Conservation (phyloP, 2,797 vertebrate species). For the Lutjanus argentimaculatus region DNA sequence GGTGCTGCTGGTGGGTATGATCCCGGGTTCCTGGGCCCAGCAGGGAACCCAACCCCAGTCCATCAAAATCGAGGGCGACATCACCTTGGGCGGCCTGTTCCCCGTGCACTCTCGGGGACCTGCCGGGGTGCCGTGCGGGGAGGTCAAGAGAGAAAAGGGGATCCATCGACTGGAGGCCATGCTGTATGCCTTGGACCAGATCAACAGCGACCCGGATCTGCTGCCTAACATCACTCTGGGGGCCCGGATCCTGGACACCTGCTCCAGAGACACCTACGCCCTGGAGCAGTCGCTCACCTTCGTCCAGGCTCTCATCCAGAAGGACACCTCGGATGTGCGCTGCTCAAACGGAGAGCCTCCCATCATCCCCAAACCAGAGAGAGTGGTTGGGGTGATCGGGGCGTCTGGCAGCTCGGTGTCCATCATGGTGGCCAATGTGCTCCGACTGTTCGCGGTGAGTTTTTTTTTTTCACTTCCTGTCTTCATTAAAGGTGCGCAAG, state of each 20-base stretch:
- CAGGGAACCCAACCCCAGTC: conserved; percentile 87
- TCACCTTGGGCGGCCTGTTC: conserved; percentile 93
- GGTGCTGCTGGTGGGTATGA: conserved; percentile 67
- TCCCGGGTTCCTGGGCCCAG: conserved; percentile 67
- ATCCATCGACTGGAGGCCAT: conserved; percentile 96
- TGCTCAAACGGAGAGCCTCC: conserved; percentile 91
- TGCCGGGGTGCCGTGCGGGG: conserved; percentile 89
- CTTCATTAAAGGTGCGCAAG: not conserved
- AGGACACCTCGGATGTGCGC: conserved; percentile 87
- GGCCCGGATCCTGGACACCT: conserved; percentile 93
- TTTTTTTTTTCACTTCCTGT: not conserved
- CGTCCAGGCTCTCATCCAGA: conserved; percentile 92
- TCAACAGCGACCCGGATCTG: conserved; percentile 91
- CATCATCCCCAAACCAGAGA: conserved; percentile 89
- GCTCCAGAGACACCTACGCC: conserved; percentile 93
- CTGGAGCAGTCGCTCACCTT: conserved; percentile 93
- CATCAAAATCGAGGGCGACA: conserved; percentile 92
- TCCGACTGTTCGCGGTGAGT: conserved; percentile 91
- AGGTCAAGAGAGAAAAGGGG: conserved; percentile 93
- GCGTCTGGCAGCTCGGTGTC: conserved; percentile 95
- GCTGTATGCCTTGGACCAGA: conserved; percentile 94
- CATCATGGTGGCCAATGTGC: conserved; percentile 97
- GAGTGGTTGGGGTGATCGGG: conserved; percentile 93
- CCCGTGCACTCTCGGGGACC: conserved; percentile 92
- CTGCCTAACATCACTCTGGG: conserved; percentile 94